Conservation (phyloP, 2,113 vertebrate species). For the Laticauda laticaudata region DNA sequence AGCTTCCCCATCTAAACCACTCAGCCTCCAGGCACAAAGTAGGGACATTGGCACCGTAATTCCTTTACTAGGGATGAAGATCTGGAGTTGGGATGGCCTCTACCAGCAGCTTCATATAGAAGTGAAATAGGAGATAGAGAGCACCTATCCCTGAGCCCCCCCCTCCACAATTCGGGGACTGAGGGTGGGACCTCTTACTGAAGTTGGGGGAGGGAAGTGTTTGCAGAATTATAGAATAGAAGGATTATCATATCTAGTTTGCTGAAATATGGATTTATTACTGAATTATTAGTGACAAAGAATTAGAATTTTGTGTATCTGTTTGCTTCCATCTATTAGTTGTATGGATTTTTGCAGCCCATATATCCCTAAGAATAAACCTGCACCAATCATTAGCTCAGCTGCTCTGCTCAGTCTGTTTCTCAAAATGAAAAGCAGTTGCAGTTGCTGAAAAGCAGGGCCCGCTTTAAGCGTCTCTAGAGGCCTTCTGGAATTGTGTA, state of each 20-base stretch:
- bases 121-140: not conserved
- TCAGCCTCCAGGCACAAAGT: not conserved
- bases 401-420: not conserved
- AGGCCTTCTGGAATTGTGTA: not conserved
- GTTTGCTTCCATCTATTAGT: not conserved
- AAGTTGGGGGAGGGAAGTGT: too few species aligned
- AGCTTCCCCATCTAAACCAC: not conserved
- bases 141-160: not conserved
- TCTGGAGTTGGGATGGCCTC: not conserved
- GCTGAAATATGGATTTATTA: not conserved
- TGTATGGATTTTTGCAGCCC: not conserved
- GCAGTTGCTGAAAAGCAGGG: not conserved
- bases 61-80: not conserved
- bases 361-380: not conserved
- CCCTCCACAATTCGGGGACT: not conserved
- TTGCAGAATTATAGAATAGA: not conserved
- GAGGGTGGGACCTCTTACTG: not conserved
- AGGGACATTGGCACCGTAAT: not conserved
- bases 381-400: not conserved
- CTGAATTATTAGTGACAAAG: not conserved
- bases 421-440: not conserved
- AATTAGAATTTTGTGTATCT: not conserved
- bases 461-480: not conserved
- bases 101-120: not conserved
- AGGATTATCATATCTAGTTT: not conserved